These are phyloP conservation scores for Cladorhizidae sp. DNA, from an alignment of 37 sponge, comb jelly and placozoan genomes.

Conservation along the genomic window DNA sequence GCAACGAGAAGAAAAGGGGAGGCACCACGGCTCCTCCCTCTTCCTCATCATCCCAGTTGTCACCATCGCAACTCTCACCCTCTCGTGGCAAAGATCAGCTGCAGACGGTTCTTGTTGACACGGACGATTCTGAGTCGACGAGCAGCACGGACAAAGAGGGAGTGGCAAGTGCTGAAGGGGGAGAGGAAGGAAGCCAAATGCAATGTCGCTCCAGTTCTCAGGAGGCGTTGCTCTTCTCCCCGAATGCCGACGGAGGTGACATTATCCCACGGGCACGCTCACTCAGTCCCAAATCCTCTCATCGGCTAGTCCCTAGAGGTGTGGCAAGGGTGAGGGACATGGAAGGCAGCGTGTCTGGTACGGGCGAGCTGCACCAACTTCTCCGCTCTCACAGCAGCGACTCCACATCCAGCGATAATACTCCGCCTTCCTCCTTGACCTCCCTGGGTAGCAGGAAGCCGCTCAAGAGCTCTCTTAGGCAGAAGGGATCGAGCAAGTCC, in stretches of 20 bases:
- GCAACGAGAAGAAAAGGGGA: background rate
- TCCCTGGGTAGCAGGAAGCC: conserved; percentile 10
- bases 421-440: no score
- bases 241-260: background rate
- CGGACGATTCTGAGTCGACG: background rate
- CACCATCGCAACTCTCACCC: background rate
- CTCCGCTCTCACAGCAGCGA: background rate
- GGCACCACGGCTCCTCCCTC: background rate
- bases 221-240: background rate
- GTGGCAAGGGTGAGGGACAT: background rate
- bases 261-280: conserved; percentile 46
- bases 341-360: background rate
- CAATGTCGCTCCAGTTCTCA: background rate
- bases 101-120: background rate
- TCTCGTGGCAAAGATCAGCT: background rate
- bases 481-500: background rate
- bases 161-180: background rate
- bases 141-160: background rate
- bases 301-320: conserved; percentile 10
- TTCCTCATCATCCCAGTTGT: no score
- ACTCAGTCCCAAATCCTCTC: conserved; percentile 63
- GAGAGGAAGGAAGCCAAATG: background rate
- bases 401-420: background rate
- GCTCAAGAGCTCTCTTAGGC: conserved; percentile 27
- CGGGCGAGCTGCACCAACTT: background rate